phyloP scores from a whole-genome alignment of 2,113 vertebrate genomes.

The Epinephelus moara region DNA sequence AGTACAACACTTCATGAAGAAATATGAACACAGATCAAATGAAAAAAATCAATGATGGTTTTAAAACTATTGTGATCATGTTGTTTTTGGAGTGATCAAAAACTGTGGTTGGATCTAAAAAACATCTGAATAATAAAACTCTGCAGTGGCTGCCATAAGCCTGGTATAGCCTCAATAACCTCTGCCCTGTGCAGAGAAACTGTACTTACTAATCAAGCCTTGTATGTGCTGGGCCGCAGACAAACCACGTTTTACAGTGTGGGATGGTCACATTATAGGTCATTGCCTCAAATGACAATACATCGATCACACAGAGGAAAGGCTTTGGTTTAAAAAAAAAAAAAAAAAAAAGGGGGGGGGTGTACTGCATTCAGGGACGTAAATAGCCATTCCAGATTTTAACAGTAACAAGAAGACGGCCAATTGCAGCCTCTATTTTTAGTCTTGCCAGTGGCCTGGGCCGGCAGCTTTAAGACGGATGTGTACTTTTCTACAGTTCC shows the following conservation, averaged over 20 bases:
- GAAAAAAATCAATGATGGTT: conserved; percentile 27
- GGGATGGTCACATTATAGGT: conserved; percentile 55
- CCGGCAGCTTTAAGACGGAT: conserved; percentile 82
- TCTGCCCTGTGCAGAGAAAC: conserved; percentile 56
- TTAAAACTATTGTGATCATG: conserved; percentile 57
- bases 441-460: conserved; percentile 59
- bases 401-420: conserved; percentile 76
- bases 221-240: conserved; percentile 61
- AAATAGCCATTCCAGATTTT: conserved; percentile 75
- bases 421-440: conserved; percentile 84
- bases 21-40: conserved; percentile 37
- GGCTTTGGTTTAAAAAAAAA: not conserved
- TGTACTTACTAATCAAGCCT: conserved; percentile 65
- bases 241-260: conserved; percentile 53
- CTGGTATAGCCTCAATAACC: conserved; percentile 65
- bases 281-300: conserved; percentile 70
- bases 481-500: conserved; percentile 86
- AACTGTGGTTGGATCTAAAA: conserved; percentile 46
- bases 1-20: not conserved
- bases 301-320: conserved; percentile 52
- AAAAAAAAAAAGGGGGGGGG: not conserved
- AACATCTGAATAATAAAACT: conserved; percentile 63
- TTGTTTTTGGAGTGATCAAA: conserved; percentile 30
- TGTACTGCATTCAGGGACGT: conserved; percentile 37
- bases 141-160: conserved; percentile 45